phyloP scores from a whole-genome alignment of 2,113 vertebrate genomes.

The Myotis lucifugus region DNA sequence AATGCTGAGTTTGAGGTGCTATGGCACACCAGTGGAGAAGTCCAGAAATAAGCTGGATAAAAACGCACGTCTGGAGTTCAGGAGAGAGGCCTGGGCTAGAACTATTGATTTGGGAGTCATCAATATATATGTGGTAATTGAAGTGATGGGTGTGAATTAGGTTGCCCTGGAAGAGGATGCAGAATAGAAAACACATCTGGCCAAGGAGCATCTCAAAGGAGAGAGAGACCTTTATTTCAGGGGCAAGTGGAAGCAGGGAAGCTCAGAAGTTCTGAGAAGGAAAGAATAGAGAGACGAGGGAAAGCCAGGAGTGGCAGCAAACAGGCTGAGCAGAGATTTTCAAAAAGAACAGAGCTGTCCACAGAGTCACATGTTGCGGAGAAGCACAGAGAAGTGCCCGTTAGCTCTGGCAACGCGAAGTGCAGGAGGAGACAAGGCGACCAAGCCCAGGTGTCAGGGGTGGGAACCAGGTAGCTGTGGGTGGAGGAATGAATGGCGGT shows the following conservation, averaged over 20 bases:
- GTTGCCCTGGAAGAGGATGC: neutral
- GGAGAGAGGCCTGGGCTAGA: conserved; percentile 39
- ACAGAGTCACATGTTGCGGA: neutral
- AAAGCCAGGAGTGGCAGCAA: neutral
- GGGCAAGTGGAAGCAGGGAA: neutral
- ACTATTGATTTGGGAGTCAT: conserved; percentile 37
- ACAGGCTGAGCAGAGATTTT: neutral
- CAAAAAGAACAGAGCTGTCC: neutral
- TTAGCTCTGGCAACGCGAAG: neutral
- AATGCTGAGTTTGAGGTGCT: neutral
- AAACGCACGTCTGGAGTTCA: neutral
- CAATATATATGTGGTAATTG: neutral
- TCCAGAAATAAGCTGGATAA: neutral
- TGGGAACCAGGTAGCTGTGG: neutral
- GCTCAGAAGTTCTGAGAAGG: neutral
- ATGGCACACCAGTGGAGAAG: neutral
- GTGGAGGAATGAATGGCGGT: neutral
- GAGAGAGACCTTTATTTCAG: neutral
- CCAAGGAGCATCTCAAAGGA: neutral
- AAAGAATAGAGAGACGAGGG: neutral
- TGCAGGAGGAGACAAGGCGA: neutral
- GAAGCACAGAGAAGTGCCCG: neutral
- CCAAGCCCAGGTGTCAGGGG: neutral
- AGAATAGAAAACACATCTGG: neutral
- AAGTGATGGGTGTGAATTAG: conserved; percentile 46